A percentile compares a stretch with the other conserved stretches of the same genome.
These are phyloP conservation scores for Caenorhabditis japonica DNA, from an alignment of 2,888 invertebrate species.

Conservation along the genomic window DNA sequence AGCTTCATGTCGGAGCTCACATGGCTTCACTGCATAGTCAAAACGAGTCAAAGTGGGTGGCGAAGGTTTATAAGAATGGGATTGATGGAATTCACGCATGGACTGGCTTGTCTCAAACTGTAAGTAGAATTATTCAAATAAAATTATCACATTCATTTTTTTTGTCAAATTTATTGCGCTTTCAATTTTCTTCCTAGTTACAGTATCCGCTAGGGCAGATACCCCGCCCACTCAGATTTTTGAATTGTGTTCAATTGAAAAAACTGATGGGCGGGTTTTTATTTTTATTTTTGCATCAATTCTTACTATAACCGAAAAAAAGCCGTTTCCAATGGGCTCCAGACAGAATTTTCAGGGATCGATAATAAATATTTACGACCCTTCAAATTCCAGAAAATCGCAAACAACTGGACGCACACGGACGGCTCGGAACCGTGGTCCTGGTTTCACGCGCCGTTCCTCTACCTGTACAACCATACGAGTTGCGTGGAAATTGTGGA, in stretches of 20 bases:
- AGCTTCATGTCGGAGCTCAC: constrained; percentile 18
- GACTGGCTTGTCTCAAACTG: constrained; percentile 34
- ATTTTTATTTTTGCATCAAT: no score
- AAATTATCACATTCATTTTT: no score
- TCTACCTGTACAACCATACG: constrained; percentile 21
- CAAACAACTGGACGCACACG: constrained; percentile 36
- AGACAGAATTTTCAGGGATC: no score
- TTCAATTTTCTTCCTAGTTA: no score
- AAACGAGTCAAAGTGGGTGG: constrained; percentile 20
- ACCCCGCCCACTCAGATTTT: no score
- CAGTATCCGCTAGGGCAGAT: no score
- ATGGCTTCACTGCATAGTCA: constrained; percentile 22
- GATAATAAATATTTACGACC: no score
- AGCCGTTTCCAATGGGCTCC: no score
- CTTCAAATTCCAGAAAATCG: constrained; percentile 21
- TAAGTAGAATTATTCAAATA: no score
- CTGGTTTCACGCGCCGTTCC: constrained; percentile 11
- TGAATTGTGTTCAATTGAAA: no score
- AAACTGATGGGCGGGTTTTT: no score
- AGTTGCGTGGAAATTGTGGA: constrained; percentile 37
- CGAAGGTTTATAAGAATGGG: constrained; percentile 10
- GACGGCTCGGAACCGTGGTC: constrained; percentile 39
- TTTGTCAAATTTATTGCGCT: not conserved
- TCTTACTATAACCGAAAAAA: no score
- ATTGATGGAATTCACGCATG: constrained; percentile 34